A percentile compares a stretch with the other conserved stretches of the same genome.
phyloP scores from a whole-genome alignment of 2,797 vertebrate genomes.

The Hemitrygon akajei region DNA sequence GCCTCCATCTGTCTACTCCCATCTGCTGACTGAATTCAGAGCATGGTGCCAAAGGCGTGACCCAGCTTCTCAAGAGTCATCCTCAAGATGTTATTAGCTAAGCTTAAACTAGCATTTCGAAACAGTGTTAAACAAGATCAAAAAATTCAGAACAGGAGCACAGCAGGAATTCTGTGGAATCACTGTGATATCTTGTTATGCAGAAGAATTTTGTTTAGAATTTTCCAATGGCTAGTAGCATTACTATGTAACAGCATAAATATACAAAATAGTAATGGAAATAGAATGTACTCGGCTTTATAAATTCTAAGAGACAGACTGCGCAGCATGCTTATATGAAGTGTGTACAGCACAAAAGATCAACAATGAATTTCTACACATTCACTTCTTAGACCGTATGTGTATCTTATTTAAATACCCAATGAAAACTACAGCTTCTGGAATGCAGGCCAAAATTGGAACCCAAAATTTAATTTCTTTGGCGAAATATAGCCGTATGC shows the following conservation, averaged over 20 bases:
- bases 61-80: constrained; percentile 34
- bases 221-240: no score
- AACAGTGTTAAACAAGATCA: not conserved
- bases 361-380: not conserved
- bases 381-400: not conserved
- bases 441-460: no score
- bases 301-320: no score
- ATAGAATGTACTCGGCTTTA: no score
- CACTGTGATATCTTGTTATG: not conserved
- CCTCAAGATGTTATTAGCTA: not conserved
- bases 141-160: not conserved
- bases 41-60: constrained; percentile 18
- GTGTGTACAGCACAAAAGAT: no score
- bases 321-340: no score
- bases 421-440: not conserved
- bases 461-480: not conserved
- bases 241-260: no score
- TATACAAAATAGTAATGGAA: no score
- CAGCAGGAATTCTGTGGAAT: not conserved
- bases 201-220: not conserved
- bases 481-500: not conserved
- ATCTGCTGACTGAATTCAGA: constrained; percentile 60
- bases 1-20: constrained; percentile 66
- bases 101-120: not conserved
- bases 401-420: not conserved